Percentiles rank a stretch among this genome's conserved stretches.
Evolutionary conservation across 1,140 invertebrate genomes (phyloP).

Genomic region (Gonioctena quinquepunctata): DNA sequence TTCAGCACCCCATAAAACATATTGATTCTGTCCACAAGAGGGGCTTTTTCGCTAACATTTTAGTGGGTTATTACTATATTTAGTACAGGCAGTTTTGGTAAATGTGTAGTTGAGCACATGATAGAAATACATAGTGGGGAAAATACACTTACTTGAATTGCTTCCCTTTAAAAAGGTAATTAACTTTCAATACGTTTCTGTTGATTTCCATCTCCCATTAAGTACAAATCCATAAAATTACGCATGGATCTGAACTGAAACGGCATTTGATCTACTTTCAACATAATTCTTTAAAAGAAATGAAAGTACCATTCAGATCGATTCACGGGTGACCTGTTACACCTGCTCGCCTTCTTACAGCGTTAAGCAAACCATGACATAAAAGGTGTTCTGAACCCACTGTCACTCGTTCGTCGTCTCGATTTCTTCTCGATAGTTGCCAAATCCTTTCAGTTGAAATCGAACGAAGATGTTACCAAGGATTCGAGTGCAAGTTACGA

Average conservation of each 20-base stretch:
- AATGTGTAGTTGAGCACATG: too few species aligned
- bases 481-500: neutral
- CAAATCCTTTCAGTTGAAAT: neutral
- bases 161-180: too few species aligned
- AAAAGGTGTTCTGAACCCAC: slow-evolving; percentile 2
- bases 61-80: too few species aligned
- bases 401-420: neutral
- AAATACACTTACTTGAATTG: too few species aligned
- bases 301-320: slow-evolving; percentile 8
- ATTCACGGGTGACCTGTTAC: slow-evolving; percentile 20
- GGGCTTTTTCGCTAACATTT: too few species aligned
- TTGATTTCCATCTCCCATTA: too few species aligned
- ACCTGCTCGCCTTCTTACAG: slow-evolving; percentile 16
- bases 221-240: too few species aligned
- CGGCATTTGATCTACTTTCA: slow-evolving; percentile 3
- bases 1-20: too few species aligned
- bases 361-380: neutral
- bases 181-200: too few species aligned
- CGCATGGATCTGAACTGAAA: neutral
- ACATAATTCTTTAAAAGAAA: neutral
- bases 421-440: neutral
- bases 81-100: too few species aligned
- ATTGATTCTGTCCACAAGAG: too few species aligned
- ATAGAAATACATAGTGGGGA: too few species aligned
- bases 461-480: neutral